Base-by-base conservation (phyloP, 2,888 invertebrate genomes). In the Drosophila bunnanda region DNA sequence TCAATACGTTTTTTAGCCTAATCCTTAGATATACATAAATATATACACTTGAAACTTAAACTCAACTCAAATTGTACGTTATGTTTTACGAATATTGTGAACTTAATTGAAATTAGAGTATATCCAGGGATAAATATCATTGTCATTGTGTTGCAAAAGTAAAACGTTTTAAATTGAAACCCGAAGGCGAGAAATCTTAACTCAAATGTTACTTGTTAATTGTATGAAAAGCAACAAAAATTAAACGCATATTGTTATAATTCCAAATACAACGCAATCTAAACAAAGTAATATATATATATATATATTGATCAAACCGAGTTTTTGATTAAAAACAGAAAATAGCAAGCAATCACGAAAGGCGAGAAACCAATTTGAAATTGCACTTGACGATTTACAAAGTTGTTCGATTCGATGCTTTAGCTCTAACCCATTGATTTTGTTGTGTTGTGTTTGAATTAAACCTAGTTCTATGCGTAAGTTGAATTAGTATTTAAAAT, bases 141-240 rank as follows among this genome's bases (percentile, higher is more conserved):
- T 60, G 46, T 46, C 59, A 86, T 86, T 83, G 81, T 72, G 84
- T 83, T 86, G 78, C 71, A 20, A 80, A 77, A 61, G 57, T 46
- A 4, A 64, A 79, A 69, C 43, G 39, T 54, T 72, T 71, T 72
- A 34, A 78, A 72, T 56, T 48, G 65, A 62, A 71, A 41, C 64
- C n/a, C 34, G 28, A 39, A 13, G 28, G 48, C 32, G 17, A 44
- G 28, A 54, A 64, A 79, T 75, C 82, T 39, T 61, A 68, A 58
- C 36, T 28, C 70, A 38, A 64, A 66, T 68, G 80, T 82, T 75
- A 80, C 77, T 84, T 80, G 80, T 80, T 80, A 85, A 79, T 82
- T 85, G 76, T 82, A 71, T 30, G 53, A 64, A 64, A 64, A 64
- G 64, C 54, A 67, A 64, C 20, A 50, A 65, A 75, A 66, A 82